Evolutionary conservation across 2,888 invertebrate genomes (phyloP), one percentile per base, ranked within the genome.

Genomic region (Selenia dentaria): DNA sequence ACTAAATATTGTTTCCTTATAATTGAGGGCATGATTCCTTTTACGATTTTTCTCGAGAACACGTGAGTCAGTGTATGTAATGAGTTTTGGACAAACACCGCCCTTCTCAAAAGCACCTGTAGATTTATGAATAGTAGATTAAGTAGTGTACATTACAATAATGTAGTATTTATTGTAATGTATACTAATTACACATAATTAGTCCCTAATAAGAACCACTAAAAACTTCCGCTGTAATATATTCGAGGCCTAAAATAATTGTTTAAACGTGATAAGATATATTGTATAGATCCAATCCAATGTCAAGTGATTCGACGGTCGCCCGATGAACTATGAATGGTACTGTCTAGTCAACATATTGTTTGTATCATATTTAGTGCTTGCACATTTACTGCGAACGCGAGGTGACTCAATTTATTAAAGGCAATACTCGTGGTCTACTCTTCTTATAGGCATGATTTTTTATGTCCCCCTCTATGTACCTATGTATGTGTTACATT

Each of bases 311-410:
- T 36, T 25, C 59, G 65, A 71, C 73, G 76, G 77, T 77, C 62
- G 62, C 59, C 70, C 70, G 60, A 59, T 67, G 44, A 49, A 82
- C 84, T 79, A 74, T 71, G 37, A 43, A 54, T 51, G 79, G 86
- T 86, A 88, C 86, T 83, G 87, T 89, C 89, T 89, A 89, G 89
- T 89, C 88, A 89, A 86, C 74, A 72, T 82, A 79, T 83, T 78
- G 74, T 76, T 79, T 79, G 74, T 83, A 80, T 74, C 78, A 74
- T 77, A 77, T 85, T 76, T 81, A 78, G 70, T 75, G 75, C 72
- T 77, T 71, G 73, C 81, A 78, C 71, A 64, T 71, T 67, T 62
- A 66, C 39, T 48, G 55, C 67, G 70, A 69, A 53, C 63, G 57
- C 72, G 69, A 68, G 63, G 63, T 64, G 71, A 78, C 76, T 77